A percentile compares a stretch with the other conserved stretches of the same genome.
Evolutionary conservation across 1,140 invertebrate species (phyloP).

Genomic region (Apis mellifera): Amel_HAv3.1 CM009932.2:13125001-13125500

Average conservation of each 20-base stretch:
- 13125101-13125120: constrained; percentile 60
- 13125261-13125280: not conserved
- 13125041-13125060: constrained; percentile 6
- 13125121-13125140: constrained; percentile 33
- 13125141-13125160: constrained; percentile 53
- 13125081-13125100: constrained; percentile 70
- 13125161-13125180: constrained; percentile 23
- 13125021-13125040: constrained; percentile 5
- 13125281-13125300: not conserved
- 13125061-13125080: constrained; percentile 68
- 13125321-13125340: not conserved
- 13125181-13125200: not conserved
- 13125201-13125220: too few species aligned
- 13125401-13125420: not conserved
- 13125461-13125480: not conserved
- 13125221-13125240: not conserved
- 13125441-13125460: not conserved
- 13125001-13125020: not conserved
- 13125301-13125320: not conserved
- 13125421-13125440: not conserved
- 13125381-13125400: not conserved
- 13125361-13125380: not conserved
- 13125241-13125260: not conserved
- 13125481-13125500: too few species aligned
- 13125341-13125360: not conserved